Evolutionary conservation across 2,797 vertebrate species (phyloP), one percentile per base, ranked within the genome.

Genomic region (Myiotriccus ornatus): DNA sequence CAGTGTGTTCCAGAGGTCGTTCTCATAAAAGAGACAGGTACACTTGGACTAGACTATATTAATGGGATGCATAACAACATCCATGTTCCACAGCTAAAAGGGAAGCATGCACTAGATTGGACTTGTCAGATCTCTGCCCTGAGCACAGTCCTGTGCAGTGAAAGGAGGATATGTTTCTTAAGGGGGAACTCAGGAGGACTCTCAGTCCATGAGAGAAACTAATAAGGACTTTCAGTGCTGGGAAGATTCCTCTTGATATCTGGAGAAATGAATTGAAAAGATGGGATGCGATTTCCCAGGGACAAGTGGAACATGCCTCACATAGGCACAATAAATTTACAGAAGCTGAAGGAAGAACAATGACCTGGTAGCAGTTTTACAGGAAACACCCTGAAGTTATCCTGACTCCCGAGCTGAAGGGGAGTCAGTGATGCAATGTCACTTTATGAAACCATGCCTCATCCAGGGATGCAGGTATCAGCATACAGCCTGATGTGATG

Each of bases 401-500:
- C 20, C 19, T 47, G 74, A 57, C 62, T 57, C 43, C 34, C 27
- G 8, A 67, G 24, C 25, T 47, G 32, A 70, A 25, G 21, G 57
- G 12, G 43, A 76, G 37, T 43, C 47, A 52, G 41, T 1, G 4
- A 65, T 12, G 37, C 12, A 0, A 8, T 50, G 34, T 12, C 18
- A 0, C 4, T 55, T 24, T 10, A 74, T 21, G 52, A 52, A 46
- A 39, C 0, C 12, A 25, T 4, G 28, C 10, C 12, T 59, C 19
- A 14, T 53, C 7, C 23, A n/a, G 25, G 23, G 23, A 10, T 65
- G 41, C 2, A 53, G 27, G 7, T 32, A 19, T 4, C 24, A 28
- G 41, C 30, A 39, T 39, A 43, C 24, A 44, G 34, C 47, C 39
- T 67, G 44, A 17, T 50, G 49, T 12, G 43, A 23, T 21, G 20